Conservation (phyloP, 2,888 invertebrate species). For the Hanleya hanleyi region DNA sequence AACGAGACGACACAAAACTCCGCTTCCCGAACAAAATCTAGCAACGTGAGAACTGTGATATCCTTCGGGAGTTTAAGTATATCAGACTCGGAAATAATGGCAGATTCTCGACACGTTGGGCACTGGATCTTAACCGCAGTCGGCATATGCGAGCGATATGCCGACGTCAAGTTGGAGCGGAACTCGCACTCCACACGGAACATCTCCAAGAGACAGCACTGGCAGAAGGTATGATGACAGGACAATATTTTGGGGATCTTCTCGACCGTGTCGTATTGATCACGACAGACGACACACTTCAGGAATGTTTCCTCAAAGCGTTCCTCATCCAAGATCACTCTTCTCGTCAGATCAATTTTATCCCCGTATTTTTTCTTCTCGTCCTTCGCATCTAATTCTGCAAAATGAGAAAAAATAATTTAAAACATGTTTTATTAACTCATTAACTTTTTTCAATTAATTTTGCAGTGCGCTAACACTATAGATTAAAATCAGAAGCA, state of each 20-base stretch:
- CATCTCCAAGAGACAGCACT: slow-evolving; percentile 69
- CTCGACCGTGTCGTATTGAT: slow-evolving; percentile 68
- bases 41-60: slow-evolving; percentile 62
- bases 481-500: too few species aligned
- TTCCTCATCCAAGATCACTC: slow-evolving; percentile 64
- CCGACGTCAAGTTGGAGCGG: slow-evolving; percentile 60
- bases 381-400: not conserved
- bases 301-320: slow-evolving; percentile 66
- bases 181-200: slow-evolving; percentile 67
- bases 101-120: slow-evolving; percentile 60
- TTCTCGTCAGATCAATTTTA: slow-evolving; percentile 36
- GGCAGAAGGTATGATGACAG: slow-evolving; percentile 73
- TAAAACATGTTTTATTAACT: too few species aligned
- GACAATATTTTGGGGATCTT: slow-evolving; percentile 72
- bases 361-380: not conserved
- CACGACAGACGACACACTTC: slow-evolving; percentile 70
- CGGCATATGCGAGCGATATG: slow-evolving; percentile 58
- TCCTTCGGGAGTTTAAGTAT: slow-evolving; percentile 62
- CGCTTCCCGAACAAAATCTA: slow-evolving; percentile 56
- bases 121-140: slow-evolving; percentile 66
- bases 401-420: too few species aligned
- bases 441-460: too few species aligned
- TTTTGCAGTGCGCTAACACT: too few species aligned
- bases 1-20: slow-evolving; percentile 57
- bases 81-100: slow-evolving; percentile 59